These are phyloP conservation scores for Cydia splendana DNA, from an alignment of 1,140 invertebrate species.

Conservation along the genomic window DNA sequence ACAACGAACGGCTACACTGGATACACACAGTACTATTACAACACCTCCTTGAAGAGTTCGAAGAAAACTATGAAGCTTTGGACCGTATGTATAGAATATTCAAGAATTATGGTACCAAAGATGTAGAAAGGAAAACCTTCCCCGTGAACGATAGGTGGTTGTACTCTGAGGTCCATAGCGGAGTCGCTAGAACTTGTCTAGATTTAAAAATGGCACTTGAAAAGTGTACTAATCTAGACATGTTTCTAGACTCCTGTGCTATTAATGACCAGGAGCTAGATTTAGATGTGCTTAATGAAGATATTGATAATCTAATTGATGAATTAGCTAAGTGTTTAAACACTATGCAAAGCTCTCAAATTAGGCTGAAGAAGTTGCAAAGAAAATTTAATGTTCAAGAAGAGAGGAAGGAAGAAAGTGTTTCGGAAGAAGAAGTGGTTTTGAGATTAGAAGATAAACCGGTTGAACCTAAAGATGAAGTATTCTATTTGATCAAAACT, in stretches of 20 bases:
- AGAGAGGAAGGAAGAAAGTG: constrained; percentile 41
- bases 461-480: constrained; percentile 67
- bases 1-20: constrained; percentile 73
- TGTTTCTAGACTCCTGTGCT: constrained; percentile 69
- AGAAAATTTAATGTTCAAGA: constrained; percentile 45
- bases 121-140: constrained; percentile 54
- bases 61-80: constrained; percentile 57
- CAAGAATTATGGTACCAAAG: constrained; percentile 61
- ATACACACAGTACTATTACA: constrained; percentile 61
- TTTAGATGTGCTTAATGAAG: constrained; percentile 58
- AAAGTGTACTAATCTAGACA: constrained; percentile 63
- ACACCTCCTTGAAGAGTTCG: constrained; percentile 56
- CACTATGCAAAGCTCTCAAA: constrained; percentile 62
- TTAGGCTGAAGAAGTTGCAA: constrained; percentile 65
- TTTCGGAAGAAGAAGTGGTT: constrained; percentile 43
- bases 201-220: constrained; percentile 65
- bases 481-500: constrained; percentile 72
- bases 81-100: constrained; percentile 70
- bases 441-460: constrained; percentile 63
- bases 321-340: constrained; percentile 58
- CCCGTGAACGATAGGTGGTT: constrained; percentile 60
- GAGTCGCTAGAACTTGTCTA: constrained; percentile 58
- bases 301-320: constrained; percentile 68
- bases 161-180: constrained; percentile 68
- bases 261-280: constrained; percentile 61